A percentile compares a stretch with the other conserved stretches of the same genome.
Conservation (phyloP, 2,797 vertebrate species). For the Tiaroga cobitis region DNA sequence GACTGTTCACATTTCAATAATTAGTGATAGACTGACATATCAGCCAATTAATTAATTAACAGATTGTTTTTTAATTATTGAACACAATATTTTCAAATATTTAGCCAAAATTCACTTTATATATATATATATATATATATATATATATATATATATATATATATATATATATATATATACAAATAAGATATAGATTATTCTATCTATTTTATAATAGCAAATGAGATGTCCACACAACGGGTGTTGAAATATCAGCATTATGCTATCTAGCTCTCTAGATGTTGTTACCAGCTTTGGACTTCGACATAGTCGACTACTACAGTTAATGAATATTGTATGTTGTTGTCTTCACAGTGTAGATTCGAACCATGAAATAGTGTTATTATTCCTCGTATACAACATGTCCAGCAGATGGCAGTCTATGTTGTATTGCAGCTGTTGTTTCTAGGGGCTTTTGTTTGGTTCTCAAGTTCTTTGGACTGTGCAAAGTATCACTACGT, state of each 20-base stretch:
- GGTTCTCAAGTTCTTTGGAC: not conserved
- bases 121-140: no score
- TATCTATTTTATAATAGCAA: not conserved
- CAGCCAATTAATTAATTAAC: not conserved
- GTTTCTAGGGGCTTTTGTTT: conserved; percentile 10
- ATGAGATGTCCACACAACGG: not conserved
- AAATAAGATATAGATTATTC: no score
- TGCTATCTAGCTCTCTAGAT: not conserved
- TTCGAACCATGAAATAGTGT: not conserved
- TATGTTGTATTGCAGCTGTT: conserved; percentile 35
- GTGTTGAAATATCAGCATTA: not conserved
- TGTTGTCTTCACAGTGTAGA: not conserved
- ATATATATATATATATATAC: no score
- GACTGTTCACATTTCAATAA: not conserved
- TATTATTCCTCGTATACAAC: not conserved
- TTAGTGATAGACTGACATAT: not conserved
- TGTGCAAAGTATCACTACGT: not conserved
- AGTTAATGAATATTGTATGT: not conserved
- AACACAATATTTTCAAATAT: not conserved
- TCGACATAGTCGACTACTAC: not conserved
- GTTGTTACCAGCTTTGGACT: not conserved
- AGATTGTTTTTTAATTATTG: not conserved
- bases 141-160: no score
- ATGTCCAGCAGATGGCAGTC: conserved; percentile 58
- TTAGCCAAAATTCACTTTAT: not conserved